Conservation (phyloP, 2,113 vertebrate genomes). For the Tichodroma muraria region DNA sequence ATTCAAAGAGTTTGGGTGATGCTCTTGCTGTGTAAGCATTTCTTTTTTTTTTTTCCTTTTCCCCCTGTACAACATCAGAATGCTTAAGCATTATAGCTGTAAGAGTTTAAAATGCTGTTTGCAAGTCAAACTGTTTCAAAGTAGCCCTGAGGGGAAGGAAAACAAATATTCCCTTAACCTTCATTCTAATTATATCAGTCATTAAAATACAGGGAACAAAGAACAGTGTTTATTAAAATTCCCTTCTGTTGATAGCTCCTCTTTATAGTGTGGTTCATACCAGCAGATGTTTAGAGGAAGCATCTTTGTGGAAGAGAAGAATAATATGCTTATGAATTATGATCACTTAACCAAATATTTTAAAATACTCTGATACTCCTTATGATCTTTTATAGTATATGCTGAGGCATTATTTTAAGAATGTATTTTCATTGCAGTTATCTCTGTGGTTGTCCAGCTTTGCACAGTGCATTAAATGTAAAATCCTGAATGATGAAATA, state of each 20-base stretch:
- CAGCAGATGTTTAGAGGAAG: neutral
- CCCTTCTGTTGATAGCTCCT: neutral
- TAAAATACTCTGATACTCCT: neutral
- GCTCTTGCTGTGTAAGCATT: neutral
- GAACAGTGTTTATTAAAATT: conserved; percentile 22
- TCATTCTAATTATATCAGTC: conserved; percentile 50
- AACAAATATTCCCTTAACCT: conserved; percentile 55
- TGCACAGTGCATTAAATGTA: neutral
- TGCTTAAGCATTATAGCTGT: neutral
- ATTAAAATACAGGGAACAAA: conserved; percentile 51
- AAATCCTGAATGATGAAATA: neutral
- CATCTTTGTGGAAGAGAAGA: neutral
- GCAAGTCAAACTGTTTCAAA: conserved; percentile 39
- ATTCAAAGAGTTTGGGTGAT: neutral
- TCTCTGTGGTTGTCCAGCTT: neutral
- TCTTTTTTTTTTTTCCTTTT: neutral
- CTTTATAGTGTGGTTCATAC: neutral
- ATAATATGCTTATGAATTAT: neutral
- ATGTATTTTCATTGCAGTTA: neutral
- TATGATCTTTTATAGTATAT: neutral
- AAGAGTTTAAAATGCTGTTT: conserved; percentile 14
- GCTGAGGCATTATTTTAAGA: neutral
- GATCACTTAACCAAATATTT: neutral
- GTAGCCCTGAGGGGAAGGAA: conserved; percentile 37
- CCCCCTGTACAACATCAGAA: neutral